Evolutionary conservation across 2,888 invertebrate species (phyloP).

Genomic region (Odontocerum albicorne): DNA sequence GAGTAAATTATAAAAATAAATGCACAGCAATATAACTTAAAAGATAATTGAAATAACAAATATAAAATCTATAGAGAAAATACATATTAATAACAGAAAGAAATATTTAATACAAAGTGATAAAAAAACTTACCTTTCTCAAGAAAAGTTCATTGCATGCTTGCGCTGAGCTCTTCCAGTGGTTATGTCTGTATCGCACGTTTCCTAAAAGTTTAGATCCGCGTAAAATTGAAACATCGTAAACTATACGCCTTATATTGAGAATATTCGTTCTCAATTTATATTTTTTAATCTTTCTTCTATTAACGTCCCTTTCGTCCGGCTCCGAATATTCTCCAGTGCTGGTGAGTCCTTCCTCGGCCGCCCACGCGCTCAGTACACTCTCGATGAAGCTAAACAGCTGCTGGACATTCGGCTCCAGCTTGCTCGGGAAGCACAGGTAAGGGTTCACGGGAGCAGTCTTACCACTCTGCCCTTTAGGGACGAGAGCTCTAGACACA

Average conservation of each 20-base stretch:
- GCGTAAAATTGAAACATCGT: slow-evolving; percentile 69
- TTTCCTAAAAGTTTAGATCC: slow-evolving; percentile 69
- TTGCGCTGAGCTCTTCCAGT: slow-evolving; percentile 84
- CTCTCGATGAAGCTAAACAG: slow-evolving; percentile 81
- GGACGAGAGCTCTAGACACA: slow-evolving; percentile 40
- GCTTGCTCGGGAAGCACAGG: slow-evolving; percentile 56
- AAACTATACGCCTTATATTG: slow-evolving; percentile 68
- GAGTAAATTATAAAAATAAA: too few relatives aligned
- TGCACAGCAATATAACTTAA: too few relatives aligned
- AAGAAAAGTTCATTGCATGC: slow-evolving; percentile 88
- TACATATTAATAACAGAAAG: background rate
- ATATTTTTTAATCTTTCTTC: slow-evolving; percentile 62
- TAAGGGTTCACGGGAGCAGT: slow-evolving; percentile 52
- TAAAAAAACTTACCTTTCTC: slow-evolving; percentile 81
- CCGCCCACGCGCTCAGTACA: slow-evolving; percentile 78
- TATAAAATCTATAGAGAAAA: background rate
- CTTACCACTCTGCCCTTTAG: slow-evolving; percentile 44
- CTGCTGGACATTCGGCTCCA: slow-evolving; percentile 79
- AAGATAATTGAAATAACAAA: background rate
- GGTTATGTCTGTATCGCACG: slow-evolving; percentile 74
- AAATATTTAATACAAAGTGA: background rate
- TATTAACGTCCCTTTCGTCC: slow-evolving; percentile 66
- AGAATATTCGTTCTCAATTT: slow-evolving; percentile 67
- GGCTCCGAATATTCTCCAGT: slow-evolving; percentile 75
- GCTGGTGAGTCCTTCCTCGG: slow-evolving; percentile 70